A percentile compares a stretch with the other conserved stretches of the same genome.
These are phyloP conservation scores for Archips xylosteana DNA, from an alignment of 2,888 invertebrate genomes.

Conservation along the genomic window DNA sequence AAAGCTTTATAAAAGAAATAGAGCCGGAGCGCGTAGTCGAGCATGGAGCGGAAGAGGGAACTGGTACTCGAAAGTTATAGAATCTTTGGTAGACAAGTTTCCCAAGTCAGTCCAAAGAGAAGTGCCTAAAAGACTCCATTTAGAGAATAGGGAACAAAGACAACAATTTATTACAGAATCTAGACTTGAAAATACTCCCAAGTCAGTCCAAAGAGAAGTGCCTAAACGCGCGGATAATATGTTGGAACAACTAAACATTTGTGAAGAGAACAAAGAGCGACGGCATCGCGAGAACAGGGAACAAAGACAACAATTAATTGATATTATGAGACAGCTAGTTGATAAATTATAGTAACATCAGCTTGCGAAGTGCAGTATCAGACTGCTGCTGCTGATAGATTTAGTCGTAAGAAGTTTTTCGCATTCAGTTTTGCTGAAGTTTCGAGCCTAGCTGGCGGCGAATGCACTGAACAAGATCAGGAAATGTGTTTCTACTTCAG, in stretches of 20 bases:
- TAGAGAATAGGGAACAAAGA: not conserved
- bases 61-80: slow-evolving; percentile 31
- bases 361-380: not conserved
- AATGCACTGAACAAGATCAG: no score
- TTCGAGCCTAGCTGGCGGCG: no score
- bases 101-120: slow-evolving; percentile 3
- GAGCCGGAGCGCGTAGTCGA: slow-evolving; percentile 9
- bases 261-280: slow-evolving; percentile 29
- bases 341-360: slow-evolving; percentile 3
- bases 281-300: slow-evolving; percentile 27
- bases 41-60: slow-evolving; percentile 14
- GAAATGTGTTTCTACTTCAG: not conserved
- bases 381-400: no score
- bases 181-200: slow-evolving; percentile 19
- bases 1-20: slow-evolving; percentile 22
- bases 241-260: slow-evolving; percentile 31
- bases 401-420: no score
- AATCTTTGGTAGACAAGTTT: slow-evolving; percentile 24
- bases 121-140: not conserved
- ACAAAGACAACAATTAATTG: slow-evolving; percentile 28
- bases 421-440: no score
- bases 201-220: not conserved
- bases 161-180: slow-evolving; percentile 17
- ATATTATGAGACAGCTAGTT: slow-evolving; percentile 21
- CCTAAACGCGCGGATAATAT: slow-evolving; percentile 11